Conservation (phyloP, 1,140 invertebrate species). For the Teleopsis dalmanni region DNA sequence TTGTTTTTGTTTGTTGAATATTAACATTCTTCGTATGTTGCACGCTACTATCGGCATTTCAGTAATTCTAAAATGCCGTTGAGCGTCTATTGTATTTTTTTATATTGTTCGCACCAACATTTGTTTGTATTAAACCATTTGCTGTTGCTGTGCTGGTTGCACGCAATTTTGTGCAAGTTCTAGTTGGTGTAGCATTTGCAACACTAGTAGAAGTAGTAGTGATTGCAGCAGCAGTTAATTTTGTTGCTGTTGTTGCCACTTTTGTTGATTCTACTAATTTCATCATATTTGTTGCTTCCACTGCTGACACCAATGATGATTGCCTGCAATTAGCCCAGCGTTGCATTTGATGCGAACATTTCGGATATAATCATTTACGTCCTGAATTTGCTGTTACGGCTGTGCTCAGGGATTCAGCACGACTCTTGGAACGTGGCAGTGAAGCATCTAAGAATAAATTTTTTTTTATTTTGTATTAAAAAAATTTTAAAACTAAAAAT, state of each 20-base stretch:
- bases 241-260: constrained; percentile 3
- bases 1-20: too few relatives aligned
- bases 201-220: neutral
- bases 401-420: constrained; percentile 60
- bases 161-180: constrained; percentile 39
- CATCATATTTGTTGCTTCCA: neutral
- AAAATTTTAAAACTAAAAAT: neutral
- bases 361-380: constrained; percentile 44
- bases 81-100: constrained; percentile 35
- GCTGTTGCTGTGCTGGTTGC: constrained; percentile 33
- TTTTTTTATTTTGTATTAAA: neutral
- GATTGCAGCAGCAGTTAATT: constrained; percentile 4
- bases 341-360: constrained; percentile 44
- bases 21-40: neutral
- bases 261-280: constrained; percentile 7
- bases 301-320: constrained; percentile 27
- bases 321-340: constrained; percentile 42
- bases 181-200: constrained; percentile 16
- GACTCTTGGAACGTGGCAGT: constrained; percentile 51
- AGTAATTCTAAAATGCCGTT: constrained; percentile 37
- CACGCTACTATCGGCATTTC: neutral
- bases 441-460: constrained; percentile 12
- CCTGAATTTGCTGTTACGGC: constrained; percentile 48
- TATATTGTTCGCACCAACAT: constrained; percentile 18
- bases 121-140: constrained; percentile 11